phyloP scores from a whole-genome alignment of 1,140 invertebrate species.

The Heterodera schachtii region DNA sequence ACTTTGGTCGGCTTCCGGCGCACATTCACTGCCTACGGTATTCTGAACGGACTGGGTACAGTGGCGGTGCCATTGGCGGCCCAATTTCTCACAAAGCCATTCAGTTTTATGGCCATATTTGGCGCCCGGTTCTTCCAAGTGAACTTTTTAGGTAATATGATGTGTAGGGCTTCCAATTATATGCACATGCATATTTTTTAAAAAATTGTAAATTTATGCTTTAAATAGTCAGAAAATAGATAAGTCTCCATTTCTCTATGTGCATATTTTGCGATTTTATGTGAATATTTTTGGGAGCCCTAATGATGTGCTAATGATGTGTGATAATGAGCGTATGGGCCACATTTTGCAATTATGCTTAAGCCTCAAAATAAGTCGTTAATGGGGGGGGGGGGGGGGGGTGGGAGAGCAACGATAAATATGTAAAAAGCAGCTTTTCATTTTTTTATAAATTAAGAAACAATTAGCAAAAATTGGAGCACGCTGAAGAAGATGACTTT shows the following conservation, averaged over 20 bases:
- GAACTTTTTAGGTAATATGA: neutral
- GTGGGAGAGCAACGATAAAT: no score
- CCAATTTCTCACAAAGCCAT: neutral
- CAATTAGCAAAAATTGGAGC: slow-evolving; percentile 12
- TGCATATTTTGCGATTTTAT: no score
- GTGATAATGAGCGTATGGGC: no score
- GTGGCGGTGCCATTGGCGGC: neutral
- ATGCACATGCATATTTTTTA: no score
- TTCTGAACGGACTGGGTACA: slow-evolving; percentile 1
- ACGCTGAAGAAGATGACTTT: neutral
- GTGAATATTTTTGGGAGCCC: no score
- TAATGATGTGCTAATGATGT: no score
- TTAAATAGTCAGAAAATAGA: no score
- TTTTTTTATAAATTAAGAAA: neutral
- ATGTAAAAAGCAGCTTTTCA: neutral
- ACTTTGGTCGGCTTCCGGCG: neutral
- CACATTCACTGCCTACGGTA: slow-evolving; percentile 2
- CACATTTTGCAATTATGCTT: no score
- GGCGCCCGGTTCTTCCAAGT: neutral
- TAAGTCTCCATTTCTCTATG: no score
- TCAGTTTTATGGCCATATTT: neutral
- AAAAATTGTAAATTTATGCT: no score
- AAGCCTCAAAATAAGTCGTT: no score
- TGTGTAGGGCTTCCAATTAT: neutral
- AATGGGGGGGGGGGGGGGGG: no score